Conservation (phyloP, 2,113 vertebrate genomes). For the Cygnus buccinator region DNA sequence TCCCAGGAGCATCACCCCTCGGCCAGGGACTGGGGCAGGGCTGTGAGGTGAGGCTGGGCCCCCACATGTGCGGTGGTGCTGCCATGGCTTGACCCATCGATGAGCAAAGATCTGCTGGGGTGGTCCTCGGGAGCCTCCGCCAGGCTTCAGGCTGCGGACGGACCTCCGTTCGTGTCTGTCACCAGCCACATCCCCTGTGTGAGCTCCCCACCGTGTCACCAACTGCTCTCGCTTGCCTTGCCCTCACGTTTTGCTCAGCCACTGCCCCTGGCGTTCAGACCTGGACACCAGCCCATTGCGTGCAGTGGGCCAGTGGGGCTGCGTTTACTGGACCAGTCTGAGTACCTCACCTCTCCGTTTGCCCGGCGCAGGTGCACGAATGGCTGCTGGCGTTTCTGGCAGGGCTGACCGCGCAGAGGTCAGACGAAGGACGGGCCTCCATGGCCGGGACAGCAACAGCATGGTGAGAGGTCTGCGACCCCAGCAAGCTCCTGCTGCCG, state of each 20-base stretch:
- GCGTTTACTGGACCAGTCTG: background rate
- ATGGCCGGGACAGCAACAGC: fast-evolving
- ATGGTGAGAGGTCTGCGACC: background rate
- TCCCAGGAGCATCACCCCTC: background rate
- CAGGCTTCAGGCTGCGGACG: background rate
- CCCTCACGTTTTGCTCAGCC: background rate
- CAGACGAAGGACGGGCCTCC: background rate
- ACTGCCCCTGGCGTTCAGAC: background rate
- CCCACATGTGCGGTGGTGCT: fast-evolving
- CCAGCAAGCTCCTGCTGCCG: fast-evolving
- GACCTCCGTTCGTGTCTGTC: background rate
- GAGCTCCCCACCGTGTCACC: background rate
- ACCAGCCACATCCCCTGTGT: background rate
- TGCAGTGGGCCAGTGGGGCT: background rate
- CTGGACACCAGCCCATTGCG: background rate
- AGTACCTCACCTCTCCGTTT: fast-evolving
- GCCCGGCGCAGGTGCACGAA: background rate
- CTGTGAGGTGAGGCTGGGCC: background rate
- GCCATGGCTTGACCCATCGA: background rate
- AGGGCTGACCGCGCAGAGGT: fast-evolving
- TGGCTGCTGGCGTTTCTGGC: background rate
- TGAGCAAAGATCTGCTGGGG: background rate
- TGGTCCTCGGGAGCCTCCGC: background rate
- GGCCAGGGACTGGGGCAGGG: background rate
- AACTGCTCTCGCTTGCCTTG: background rate